Evolutionary conservation across 2,113 vertebrate species (phyloP).

Genomic region (Orientallactaga bullata): DNA sequence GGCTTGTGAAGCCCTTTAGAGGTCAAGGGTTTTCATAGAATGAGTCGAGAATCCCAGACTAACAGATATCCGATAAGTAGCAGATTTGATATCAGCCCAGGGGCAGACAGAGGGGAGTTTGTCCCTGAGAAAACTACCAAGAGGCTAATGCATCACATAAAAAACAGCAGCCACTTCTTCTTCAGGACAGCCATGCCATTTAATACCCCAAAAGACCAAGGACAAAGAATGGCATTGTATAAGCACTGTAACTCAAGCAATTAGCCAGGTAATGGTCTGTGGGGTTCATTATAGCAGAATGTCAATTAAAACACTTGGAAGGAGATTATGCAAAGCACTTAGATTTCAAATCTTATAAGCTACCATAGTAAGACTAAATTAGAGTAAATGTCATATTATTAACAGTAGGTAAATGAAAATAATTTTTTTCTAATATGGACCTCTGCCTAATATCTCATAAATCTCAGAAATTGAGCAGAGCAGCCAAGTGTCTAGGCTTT

Average conservation of each 20-base stretch:
- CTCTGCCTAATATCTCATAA: slow-evolving; percentile 69
- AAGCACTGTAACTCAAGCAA: slow-evolving; percentile 81
- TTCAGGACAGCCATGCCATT: slow-evolving; percentile 72
- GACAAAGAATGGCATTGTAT: slow-evolving; percentile 84
- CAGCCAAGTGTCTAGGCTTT: slow-evolving; percentile 57
- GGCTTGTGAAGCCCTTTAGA: not conserved
- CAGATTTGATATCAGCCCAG: slow-evolving; percentile 59
- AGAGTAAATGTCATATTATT: slow-evolving; percentile 72
- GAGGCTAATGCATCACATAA: slow-evolving; percentile 75
- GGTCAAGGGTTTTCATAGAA: slow-evolving; percentile 19
- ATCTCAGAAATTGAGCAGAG: slow-evolving; percentile 58
- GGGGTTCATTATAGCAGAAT: slow-evolving; percentile 83
- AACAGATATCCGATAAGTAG: slow-evolving; percentile 60
- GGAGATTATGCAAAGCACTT: slow-evolving; percentile 72
- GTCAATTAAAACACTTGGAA: slow-evolving; percentile 81
- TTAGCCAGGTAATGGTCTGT: slow-evolving; percentile 85
- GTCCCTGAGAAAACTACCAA: slow-evolving; percentile 74
- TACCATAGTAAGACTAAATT: slow-evolving; percentile 66
- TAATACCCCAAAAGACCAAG: slow-evolving; percentile 79
- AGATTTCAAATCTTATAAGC: slow-evolving; percentile 66
- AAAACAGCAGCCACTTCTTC: slow-evolving; percentile 78
- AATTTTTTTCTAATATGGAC: slow-evolving; percentile 62
- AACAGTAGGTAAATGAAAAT: slow-evolving; percentile 73
- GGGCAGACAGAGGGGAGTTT: slow-evolving; percentile 77
- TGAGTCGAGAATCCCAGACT: slow-evolving; percentile 51